Evolutionary conservation across 2,113 vertebrate species (phyloP).

Genomic region (Epinephelus lanceolatus): DNA sequence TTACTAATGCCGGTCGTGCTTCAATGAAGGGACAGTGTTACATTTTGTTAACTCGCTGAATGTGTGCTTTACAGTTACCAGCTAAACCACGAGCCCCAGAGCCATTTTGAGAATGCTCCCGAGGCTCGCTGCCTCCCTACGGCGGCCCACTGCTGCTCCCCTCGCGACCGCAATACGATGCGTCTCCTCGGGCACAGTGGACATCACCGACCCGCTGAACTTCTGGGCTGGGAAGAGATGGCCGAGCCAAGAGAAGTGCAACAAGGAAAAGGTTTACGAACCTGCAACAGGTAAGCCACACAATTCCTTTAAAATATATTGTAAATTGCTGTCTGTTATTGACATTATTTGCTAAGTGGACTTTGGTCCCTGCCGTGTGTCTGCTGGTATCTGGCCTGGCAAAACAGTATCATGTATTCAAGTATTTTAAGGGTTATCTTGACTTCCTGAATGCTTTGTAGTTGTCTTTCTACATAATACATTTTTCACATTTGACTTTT

Average conservation of each 20-base stretch:
- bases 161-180: conserved; percentile 74
- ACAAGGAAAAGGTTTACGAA: conserved; percentile 87
- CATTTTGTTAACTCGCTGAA: not conserved
- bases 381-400: not conserved
- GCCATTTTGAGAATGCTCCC: conserved; percentile 49
- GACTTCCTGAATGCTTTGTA: not conserved
- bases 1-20: not conserved
- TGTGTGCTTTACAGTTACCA: conserved; percentile 5
- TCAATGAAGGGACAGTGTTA: too few relatives aligned
- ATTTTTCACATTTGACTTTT: not conserved
- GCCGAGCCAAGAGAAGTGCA: conserved; percentile 77
- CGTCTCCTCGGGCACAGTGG: conserved; percentile 83
- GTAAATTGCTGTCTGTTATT: not conserved
- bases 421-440: not conserved
- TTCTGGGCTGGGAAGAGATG: conserved; percentile 88
- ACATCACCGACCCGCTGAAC: conserved; percentile 87
- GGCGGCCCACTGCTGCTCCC: conserved; percentile 36
- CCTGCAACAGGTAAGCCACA: conserved; percentile 90
- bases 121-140: conserved; percentile 32
- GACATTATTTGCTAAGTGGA: conserved; percentile 34
- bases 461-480: not conserved
- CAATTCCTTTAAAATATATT: not conserved
- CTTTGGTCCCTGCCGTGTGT: conserved; percentile 50
- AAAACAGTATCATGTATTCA: not conserved
- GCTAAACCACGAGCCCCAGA: not conserved